Base-by-base conservation (phyloP, 2,888 invertebrate genomes). In the Sphinx pinastri region DNA sequence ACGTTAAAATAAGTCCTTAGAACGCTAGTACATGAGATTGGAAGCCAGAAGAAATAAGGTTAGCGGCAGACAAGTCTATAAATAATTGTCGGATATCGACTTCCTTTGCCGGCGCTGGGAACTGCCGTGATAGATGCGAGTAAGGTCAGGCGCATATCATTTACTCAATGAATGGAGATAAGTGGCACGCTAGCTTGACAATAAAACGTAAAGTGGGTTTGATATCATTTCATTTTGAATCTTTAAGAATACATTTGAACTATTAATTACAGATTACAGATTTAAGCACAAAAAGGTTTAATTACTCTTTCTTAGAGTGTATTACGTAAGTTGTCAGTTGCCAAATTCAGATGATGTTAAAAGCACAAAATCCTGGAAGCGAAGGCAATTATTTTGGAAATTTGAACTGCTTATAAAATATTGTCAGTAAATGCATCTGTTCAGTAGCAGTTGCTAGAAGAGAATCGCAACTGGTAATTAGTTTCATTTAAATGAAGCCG, bases 401-500 rank as follows among this genome's bases (percentile, higher is more conserved):
- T 60, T 63, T 63, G 19, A 13, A 16, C 4, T 45, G 45, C 47
- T 16, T 60, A 16, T 63, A 63, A 45, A 72, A 71, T 59, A 45
- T 58, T 19, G 25, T 55, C 25, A 52, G 68, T 67, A 72, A 71
- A 74, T 76, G 75, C 88, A 87, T 86, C 88, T 89, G 88, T 79
- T 78, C 75, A 83, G 77, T 75, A 78, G 81, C 78, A 76, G 75
- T 76, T 81, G 77, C 72, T 80, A 77, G 79, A 84, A 88, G 83
- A 77, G 79, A 88, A 90, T 90, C 86, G 84, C 72, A 72, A 78
- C 70, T 83, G 84, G 78, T 85, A 84, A 90, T 88, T 84, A 87
- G 81, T 75, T 75, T 80, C 74, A 80, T 76, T 77, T 77, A 78
- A 82, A 83, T 73, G 77, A 76, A 82, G 57, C 76, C 81, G 88